These are phyloP conservation scores for Arvicola amphibius DNA, from an alignment of 2,797 vertebrate genomes.

Conservation along the genomic window DNA sequence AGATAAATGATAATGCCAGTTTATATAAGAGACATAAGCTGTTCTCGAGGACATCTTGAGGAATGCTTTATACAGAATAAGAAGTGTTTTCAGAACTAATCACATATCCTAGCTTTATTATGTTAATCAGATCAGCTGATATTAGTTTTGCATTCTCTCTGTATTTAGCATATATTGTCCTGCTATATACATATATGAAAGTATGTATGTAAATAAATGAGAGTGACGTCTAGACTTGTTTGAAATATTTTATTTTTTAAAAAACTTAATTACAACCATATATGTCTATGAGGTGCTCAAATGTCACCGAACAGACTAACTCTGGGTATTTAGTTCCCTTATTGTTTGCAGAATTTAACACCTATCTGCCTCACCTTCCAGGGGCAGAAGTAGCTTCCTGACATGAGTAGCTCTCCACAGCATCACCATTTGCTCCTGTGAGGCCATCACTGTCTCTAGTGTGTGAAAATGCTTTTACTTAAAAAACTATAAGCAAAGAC, in stretches of 20 bases:
- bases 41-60: conserved; percentile 58
- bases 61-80: conserved; percentile 79
- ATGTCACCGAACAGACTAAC: not conserved
- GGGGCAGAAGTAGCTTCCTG: not conserved
- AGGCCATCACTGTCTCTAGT: not conserved
- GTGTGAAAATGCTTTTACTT: not conserved
- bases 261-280: not conserved
- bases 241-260: not conserved
- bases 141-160: not conserved
- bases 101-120: conserved; percentile 65
- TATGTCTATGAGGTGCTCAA: not conserved
- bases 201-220: not conserved
- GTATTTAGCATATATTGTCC: not conserved
- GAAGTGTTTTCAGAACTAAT: conserved; percentile 67
- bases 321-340: not conserved
- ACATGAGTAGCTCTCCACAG: not conserved
- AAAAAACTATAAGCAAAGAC: not conserved
- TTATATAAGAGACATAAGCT: conserved; percentile 64
- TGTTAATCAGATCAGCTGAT: conserved; percentile 22
- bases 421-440: not conserved
- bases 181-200: not conserved
- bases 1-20: conserved; percentile 79
- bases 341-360: not conserved
- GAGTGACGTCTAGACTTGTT: not conserved
- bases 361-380: not conserved